Evolutionary conservation across 2,113 vertebrate genomes (phyloP).

Genomic region (Etheostoma spectabile): DNA sequence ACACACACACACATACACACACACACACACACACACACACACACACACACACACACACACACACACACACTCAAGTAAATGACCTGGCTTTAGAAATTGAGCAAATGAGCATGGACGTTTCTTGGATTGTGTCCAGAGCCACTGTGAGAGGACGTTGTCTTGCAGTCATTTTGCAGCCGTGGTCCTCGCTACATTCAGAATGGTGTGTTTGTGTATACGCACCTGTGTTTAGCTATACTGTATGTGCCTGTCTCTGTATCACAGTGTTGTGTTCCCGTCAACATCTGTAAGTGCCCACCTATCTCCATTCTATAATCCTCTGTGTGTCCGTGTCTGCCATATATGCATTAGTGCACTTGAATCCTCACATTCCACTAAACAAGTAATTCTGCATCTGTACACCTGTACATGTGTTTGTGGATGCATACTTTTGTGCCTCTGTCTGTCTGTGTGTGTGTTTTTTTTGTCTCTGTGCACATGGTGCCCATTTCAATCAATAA

Average conservation of each 20-base stretch:
- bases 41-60: constrained; percentile 8
- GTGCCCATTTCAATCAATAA: not conserved
- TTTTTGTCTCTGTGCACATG: not conserved
- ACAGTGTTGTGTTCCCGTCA: not conserved
- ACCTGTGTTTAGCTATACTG: not conserved
- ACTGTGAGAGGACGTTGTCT: not conserved
- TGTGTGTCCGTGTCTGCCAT: not conserved
- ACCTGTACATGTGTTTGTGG: constrained; percentile 1
- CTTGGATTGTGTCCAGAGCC: not conserved
- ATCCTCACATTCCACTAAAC: not conserved
- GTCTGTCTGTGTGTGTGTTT: not conserved
- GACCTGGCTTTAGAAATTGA: not conserved
- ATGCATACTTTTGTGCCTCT: not conserved
- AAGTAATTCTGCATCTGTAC: not conserved
- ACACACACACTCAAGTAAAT: not conserved
- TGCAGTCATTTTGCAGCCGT: not conserved
- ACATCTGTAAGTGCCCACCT: not conserved
- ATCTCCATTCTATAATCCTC: not conserved
- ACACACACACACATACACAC: too few relatives aligned
- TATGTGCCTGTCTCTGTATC: not conserved
- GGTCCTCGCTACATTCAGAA: not conserved
- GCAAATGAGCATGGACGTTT: not conserved
- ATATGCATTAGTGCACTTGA: not conserved
- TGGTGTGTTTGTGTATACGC: not conserved
- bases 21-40: too few relatives aligned